Percentiles rank a stretch among this genome's conserved stretches.
phyloP scores from a whole-genome alignment of 1,140 invertebrate species.

The Pachyrhynchus sulphureomaculatus region DNA sequence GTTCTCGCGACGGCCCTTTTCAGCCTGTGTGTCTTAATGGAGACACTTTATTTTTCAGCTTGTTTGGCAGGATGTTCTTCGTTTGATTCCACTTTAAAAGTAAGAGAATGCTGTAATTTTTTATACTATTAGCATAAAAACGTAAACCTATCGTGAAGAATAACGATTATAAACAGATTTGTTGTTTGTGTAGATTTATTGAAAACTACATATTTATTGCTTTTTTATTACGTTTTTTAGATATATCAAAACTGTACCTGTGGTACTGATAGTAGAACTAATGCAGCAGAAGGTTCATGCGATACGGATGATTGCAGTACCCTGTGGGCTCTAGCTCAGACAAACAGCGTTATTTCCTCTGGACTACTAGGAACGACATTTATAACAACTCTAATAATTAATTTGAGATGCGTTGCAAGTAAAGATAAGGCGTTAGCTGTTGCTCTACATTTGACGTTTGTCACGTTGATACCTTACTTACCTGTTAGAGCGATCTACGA shows the following conservation, averaged over 20 bases:
- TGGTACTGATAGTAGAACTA: constrained; percentile 40
- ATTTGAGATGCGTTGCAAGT: constrained; percentile 54
- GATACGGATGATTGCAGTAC: constrained; percentile 54
- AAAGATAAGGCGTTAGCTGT: constrained; percentile 63
- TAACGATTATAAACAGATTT: too few relatives aligned
- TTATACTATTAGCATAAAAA: too few relatives aligned
- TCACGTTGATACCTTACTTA: constrained; percentile 57
- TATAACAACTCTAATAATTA: constrained; percentile 61
- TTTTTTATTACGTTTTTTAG: constrained; percentile 38
- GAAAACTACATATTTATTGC: too few relatives aligned
- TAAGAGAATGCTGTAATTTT: too few relatives aligned
- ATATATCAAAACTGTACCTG: constrained; percentile 59
- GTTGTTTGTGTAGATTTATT: too few relatives aligned
- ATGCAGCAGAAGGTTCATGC: constrained; percentile 59
- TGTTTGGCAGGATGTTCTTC: constrained; percentile 68
- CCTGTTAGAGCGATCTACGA: constrained; percentile 59
- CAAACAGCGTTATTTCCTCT: constrained; percentile 49
- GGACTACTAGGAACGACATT: constrained; percentile 53
- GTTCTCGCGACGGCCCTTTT: constrained; percentile 61
- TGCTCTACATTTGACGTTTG: constrained; percentile 57
- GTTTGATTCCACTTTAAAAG: constrained; percentile 14
- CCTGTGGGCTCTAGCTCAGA: constrained; percentile 59
- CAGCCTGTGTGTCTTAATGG: constrained; percentile 64
- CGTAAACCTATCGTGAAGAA: too few relatives aligned
- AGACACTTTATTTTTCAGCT: constrained; percentile 65